Percentiles rank a stretch among this genome's conserved stretches.
These are phyloP conservation scores for Tupaia tana DNA, from an alignment of 2,113 vertebrate species.

Conservation along the genomic window DNA sequence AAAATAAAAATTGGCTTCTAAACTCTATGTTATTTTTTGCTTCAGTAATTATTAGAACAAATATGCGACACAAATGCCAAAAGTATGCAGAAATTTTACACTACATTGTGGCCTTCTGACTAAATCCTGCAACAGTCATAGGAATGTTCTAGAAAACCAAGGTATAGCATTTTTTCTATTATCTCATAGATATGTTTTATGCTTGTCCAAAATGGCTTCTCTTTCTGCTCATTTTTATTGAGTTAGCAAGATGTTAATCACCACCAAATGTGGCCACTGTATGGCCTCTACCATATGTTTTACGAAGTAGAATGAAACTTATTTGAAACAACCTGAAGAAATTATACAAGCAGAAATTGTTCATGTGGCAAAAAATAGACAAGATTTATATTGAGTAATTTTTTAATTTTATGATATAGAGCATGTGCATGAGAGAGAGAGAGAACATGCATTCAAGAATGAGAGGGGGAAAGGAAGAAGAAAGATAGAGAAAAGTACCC, in stretches of 20 bases:
- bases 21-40: slow-evolving; percentile 15
- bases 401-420: not conserved
- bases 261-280: not conserved
- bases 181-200: not conserved
- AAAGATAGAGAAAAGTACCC: too few relatives aligned
- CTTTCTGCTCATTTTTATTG: not conserved
- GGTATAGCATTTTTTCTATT: not conserved
- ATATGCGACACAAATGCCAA: not conserved
- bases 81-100: not conserved
- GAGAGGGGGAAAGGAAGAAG: too few relatives aligned
- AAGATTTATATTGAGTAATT: not conserved
- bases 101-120: not conserved
- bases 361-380: not conserved
- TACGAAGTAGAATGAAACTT: not conserved
- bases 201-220: not conserved
- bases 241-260: not conserved
- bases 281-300: slow-evolving; percentile 8
- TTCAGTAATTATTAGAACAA: not conserved
- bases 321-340: slow-evolving; percentile 20
- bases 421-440: too few relatives aligned
- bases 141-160: not conserved
- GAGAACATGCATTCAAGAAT: too few relatives aligned
- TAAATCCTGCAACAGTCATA: not conserved
- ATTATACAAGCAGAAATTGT: slow-evolving; percentile 28
- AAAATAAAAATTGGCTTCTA: not conserved